Conservation (phyloP, 1,140 invertebrate species). For the Diachasmimorpha longicaudata region DNA sequence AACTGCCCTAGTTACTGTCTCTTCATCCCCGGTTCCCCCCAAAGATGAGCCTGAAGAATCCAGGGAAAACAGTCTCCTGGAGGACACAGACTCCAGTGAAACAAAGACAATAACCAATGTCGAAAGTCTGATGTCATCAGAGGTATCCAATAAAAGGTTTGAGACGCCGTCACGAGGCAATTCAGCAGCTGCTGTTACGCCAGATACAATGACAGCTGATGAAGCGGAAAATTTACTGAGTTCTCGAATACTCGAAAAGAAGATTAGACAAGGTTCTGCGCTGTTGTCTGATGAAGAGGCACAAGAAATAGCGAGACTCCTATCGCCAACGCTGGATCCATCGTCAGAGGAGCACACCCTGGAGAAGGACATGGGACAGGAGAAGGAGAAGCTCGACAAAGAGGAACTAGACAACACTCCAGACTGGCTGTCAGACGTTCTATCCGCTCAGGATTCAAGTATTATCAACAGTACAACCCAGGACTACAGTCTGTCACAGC, state of each 20-base stretch:
- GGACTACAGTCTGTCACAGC: slow-evolving; percentile 59
- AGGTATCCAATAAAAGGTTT: slow-evolving; percentile 33
- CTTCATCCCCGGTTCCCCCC: slow-evolving; percentile 22
- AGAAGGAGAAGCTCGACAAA: slow-evolving; percentile 54
- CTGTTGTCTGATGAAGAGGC: slow-evolving; percentile 85
- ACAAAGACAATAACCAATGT: slow-evolving; percentile 47
- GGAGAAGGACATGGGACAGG: slow-evolving; percentile 51
- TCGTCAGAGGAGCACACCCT: slow-evolving; percentile 33
- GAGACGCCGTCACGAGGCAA: slow-evolving; percentile 40
- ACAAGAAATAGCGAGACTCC: slow-evolving; percentile 79
- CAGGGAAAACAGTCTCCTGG: slow-evolving; percentile 36
- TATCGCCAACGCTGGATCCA: slow-evolving; percentile 66
- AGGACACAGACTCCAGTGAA: slow-evolving; percentile 50
- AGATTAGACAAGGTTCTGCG: slow-evolving; percentile 75
- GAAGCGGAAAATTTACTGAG: slow-evolving; percentile 84
- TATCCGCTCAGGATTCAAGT: slow-evolving; percentile 63
- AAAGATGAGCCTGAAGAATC: slow-evolving; percentile 31
- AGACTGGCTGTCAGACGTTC: slow-evolving; percentile 66
- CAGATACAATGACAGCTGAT: slow-evolving; percentile 81
- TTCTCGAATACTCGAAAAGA: slow-evolving; percentile 81
- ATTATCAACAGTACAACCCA: slow-evolving; percentile 59
- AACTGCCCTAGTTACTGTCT: slow-evolving; percentile 7
- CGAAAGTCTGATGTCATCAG: slow-evolving; percentile 33
- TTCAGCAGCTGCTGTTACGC: slow-evolving; percentile 43
- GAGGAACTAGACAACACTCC: slow-evolving; percentile 64